Evolutionary conservation across 2,888 invertebrate species (phyloP), one percentile per base, ranked within the genome.

Genomic region (Ctena decussata): DNA sequence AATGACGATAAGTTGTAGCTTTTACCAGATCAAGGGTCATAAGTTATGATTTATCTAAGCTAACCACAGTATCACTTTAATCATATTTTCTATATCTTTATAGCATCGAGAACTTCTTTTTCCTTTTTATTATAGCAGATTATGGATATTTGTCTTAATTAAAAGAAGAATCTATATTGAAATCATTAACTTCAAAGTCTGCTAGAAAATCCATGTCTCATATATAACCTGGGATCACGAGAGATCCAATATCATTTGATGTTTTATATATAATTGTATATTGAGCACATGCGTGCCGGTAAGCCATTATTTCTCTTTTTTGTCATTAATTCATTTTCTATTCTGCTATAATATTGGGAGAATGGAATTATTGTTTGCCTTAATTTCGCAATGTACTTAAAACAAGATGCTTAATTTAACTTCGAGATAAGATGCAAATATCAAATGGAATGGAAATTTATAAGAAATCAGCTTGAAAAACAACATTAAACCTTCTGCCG

Each of bases 271-370:
- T 65, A 65, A 65, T 65, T 6, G 65, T 65, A 65, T 65, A 65
- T 65, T 32, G 65, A 11, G 35, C 32, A 21, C 32, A 3, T 65
- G 65, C 65, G 65, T 65, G 65, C 35, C 18, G 1, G 35, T 1
- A 65, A 24, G 8, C 27, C 65, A 65, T 65, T 65, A 65, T 35
- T 65, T 57, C 65, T 21, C 18, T 30, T 12, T 65, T 65, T 65
- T 65, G 65, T 65, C 65, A 65, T 65, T 65, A 65, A 65, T 65
- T 65, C 35, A 65, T 65, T 65, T 65, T 65, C 65, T 65, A 65
- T 65, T 65, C 65, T 35, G 8, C 65, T 35, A 35, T 65, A 24
- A 65, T 65, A 65, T 65, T 65, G 65, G 65, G 6, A 35, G 65
- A 65, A 65, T 65, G 35, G 65, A 65, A 65, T 65, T 65, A 65